phyloP scores from a whole-genome alignment of 2,888 invertebrate species.

The Drosophila neutralis region DNA sequence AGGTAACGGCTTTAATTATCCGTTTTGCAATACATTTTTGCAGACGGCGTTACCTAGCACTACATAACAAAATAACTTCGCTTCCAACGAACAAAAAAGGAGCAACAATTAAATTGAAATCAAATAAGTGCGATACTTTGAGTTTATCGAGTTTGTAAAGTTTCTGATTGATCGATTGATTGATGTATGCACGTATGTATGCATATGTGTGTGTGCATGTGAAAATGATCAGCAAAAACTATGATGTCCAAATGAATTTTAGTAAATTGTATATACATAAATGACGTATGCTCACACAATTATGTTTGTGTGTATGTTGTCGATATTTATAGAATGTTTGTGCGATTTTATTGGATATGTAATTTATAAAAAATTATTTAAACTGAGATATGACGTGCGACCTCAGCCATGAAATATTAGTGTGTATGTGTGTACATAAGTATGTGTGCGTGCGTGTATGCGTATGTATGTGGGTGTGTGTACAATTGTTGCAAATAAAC shows the following conservation, averaged over 20 bases:
- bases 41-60: conserved; percentile 11
- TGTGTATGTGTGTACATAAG: conserved; percentile 1
- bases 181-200: not conserved
- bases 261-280: conserved; percentile 2
- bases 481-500: conserved; percentile 30
- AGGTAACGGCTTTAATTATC: conserved; percentile 22
- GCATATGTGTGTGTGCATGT: not conserved
- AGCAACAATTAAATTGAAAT: not conserved
- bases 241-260: conserved; percentile 8
- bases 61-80: not conserved
- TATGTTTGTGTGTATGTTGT: conserved; percentile 19
- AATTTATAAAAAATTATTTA: conserved; percentile 43
- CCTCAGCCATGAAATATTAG: conserved; percentile 11
- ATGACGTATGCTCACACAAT: conserved; percentile 22
- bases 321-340: conserved; percentile 60
- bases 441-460: not conserved
- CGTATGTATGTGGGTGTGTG: conserved; percentile 8
- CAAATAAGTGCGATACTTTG: not conserved
- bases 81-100: not conserved
- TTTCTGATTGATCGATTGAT: conserved; percentile 6
- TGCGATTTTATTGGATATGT: conserved; percentile 60
- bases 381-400: conserved; percentile 46
- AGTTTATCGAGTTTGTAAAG: not conserved
- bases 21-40: conserved; percentile 12
- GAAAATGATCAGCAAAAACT: not conserved